These are phyloP conservation scores for Geophilus truncorum DNA, from an alignment of 2,888 invertebrate genomes.

Conservation along the genomic window DNA sequence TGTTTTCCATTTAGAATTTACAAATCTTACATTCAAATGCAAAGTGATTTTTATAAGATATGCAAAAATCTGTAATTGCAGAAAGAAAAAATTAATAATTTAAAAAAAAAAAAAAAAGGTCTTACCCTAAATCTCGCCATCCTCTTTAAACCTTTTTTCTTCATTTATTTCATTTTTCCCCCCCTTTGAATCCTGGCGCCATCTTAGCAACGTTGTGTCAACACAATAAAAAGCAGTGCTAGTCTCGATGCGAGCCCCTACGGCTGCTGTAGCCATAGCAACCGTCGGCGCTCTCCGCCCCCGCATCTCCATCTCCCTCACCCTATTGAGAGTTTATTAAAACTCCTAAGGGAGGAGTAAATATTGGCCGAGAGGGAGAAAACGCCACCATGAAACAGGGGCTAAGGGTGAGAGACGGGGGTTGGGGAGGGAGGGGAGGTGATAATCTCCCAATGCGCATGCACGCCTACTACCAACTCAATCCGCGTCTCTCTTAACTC, in stretches of 20 bases:
- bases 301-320: neutral
- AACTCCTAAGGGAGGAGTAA: constrained; percentile 10
- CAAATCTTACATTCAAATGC: neutral
- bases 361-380: neutral
- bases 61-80: no score
- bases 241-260: neutral
- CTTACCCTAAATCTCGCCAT: neutral
- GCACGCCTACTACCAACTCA: neutral
- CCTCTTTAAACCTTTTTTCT: neutral
- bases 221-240: neutral
- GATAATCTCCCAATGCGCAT: constrained; percentile 16
- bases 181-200: constrained; percentile 4
- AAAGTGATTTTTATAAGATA: no score
- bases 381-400: neutral
- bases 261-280: neutral
- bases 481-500: constrained; percentile 10
- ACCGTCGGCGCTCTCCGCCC: neutral
- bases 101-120: neutral
- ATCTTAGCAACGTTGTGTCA: neutral
- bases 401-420: neutral
- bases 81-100: no score
- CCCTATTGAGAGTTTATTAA: constrained; percentile 5
- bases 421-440: neutral
- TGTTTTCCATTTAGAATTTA: no score
- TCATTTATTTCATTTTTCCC: neutral